Percentiles rank a stretch among this genome's conserved stretches.
phyloP scores from a whole-genome alignment of 2,888 invertebrate species.

The Bombyx huttoni region DNA sequence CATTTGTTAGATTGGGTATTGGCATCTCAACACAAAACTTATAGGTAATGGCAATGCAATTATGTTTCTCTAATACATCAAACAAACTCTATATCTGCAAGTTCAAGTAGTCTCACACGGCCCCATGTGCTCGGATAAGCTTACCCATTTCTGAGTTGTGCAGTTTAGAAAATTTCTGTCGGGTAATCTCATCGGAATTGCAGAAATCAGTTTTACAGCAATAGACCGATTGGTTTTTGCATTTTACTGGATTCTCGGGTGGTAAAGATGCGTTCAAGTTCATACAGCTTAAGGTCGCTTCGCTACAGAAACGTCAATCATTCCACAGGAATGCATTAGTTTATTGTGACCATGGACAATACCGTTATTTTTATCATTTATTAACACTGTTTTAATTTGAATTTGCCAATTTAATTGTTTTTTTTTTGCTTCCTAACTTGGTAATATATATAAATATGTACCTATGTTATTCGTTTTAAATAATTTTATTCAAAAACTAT shows the following conservation, averaged over 20 bases:
- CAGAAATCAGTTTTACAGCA: constrained; percentile 61
- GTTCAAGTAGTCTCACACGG: constrained; percentile 46
- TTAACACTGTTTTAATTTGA: constrained; percentile 46
- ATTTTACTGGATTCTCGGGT: constrained; percentile 59
- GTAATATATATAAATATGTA: not conserved
- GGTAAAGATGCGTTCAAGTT: constrained; percentile 63
- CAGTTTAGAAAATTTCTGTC: constrained; percentile 39
- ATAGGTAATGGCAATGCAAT: constrained; percentile 55
- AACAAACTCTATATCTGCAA: constrained; percentile 62
- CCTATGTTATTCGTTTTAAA: not conserved
- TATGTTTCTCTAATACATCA: constrained; percentile 58
- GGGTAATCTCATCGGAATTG: constrained; percentile 52
- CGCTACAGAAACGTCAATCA: constrained; percentile 48
- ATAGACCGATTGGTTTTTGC: constrained; percentile 48
- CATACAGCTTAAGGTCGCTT: constrained; percentile 72
- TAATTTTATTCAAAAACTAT: not conserved
- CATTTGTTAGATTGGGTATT: constrained; percentile 60
- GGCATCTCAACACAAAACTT: constrained; percentile 69
- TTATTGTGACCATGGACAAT: constrained; percentile 21
- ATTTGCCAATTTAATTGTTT: constrained; percentile 38
- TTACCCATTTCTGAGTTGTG: constrained; percentile 48
- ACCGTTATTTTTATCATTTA: constrained; percentile 7
- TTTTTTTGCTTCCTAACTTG: not conserved
- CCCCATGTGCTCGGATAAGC: constrained; percentile 42
- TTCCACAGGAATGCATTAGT: constrained; percentile 46